Conservation (phyloP, 2,113 vertebrate genomes). For the Galbula dea region DNA sequence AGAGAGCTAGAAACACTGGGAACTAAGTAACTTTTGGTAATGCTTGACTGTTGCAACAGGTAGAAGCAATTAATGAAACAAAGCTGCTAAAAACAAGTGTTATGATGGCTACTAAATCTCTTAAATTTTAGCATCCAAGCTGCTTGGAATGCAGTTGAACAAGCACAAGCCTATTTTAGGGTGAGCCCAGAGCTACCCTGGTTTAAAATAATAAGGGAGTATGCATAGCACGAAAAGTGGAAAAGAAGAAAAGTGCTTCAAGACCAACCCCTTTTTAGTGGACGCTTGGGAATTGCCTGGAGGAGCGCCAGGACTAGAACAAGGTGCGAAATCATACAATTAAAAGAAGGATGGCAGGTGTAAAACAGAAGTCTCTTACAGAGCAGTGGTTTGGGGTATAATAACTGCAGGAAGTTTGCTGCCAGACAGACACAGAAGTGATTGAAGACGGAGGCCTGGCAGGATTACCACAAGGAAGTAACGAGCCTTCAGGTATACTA, state of each 20-base stretch:
- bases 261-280: constrained; percentile 50
- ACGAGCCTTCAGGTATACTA: constrained; percentile 25
- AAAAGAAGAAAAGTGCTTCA: constrained; percentile 25
- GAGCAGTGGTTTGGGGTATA: constrained; percentile 29
- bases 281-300: constrained; percentile 11
- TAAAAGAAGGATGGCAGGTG: constrained; percentile 52
- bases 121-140: not conserved
- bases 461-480: constrained; percentile 50
- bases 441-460: constrained; percentile 42
- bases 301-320: constrained; percentile 18
- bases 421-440: constrained; percentile 38
- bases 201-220: constrained; percentile 29
- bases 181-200: not conserved
- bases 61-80: not conserved
- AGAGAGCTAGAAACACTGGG: not conserved
- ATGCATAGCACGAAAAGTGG: not conserved
- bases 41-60: not conserved
- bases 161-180: not conserved
- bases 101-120: not conserved
- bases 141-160: not conserved
- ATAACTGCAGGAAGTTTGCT: constrained; percentile 40
- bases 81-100: not conserved
- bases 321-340: constrained; percentile 56
- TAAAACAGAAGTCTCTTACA: constrained; percentile 62
- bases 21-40: not conserved